Evolutionary conservation across 2,797 vertebrate species (phyloP), one percentile per base, ranked within the genome.

Genomic region (Sebastes ruberrimus): DNA sequence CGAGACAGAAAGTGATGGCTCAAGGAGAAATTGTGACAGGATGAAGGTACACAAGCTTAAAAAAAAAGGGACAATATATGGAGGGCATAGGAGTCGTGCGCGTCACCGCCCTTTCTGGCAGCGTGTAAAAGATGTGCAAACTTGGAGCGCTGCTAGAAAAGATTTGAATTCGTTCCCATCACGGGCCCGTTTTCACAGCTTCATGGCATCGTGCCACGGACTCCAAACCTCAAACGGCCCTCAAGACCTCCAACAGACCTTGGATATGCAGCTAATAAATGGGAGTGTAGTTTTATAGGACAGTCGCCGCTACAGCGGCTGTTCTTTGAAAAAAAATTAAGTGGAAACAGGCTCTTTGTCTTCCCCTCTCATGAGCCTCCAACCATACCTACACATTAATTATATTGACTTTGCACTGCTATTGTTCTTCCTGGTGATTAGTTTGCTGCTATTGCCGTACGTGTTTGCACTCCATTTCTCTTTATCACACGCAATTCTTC

Each of bases 241-340:
- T 60, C 2, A 68, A 77, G 82, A 91, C 89, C 82, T 89, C 78
- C 76, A 87, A 18, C 77, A 86, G 80, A 92, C 88, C 88, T 86
- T 81, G 85, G 80, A 67, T 70, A 70, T 28, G 11, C 59, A 8
- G 74, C 74, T 87, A 88, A 92, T 75, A 86, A 91, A 91, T 86
- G 49, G 42, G 6, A 32, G 20, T 23, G 69, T 7, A n/a, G 78
- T 74, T 89, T 91, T 80, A 78, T 88, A 84, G 82, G 84, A 86
- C 84, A 53, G 74, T 70, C 53, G 10, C 60, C 62, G 76, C 78
- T 68, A 42, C 78, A 55, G 76, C 16, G 20, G 42, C 35, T 70
- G 4, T n/a, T 20, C 80, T 85, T 85, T 80, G 59, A 57, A 63
- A 83, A 86, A 42, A 65, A 76, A 71, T 33, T 23, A 53, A 66